phyloP scores from a whole-genome alignment of 2,888 invertebrate genomes.

The Drosophila infuscata region DNA sequence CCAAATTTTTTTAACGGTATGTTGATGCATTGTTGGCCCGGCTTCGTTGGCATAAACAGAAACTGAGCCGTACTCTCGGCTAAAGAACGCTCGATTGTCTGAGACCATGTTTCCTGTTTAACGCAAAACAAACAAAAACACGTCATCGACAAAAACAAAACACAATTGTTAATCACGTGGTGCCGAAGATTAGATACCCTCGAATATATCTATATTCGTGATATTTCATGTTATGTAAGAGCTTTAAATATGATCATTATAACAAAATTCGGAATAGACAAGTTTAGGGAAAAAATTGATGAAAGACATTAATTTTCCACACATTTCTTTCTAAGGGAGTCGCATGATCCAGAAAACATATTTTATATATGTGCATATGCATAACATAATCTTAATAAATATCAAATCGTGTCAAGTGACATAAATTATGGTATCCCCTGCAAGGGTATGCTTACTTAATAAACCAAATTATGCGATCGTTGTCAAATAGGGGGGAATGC shows the following conservation, averaged over 20 bases:
- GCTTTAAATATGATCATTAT: neutral
- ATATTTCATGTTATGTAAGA: neutral
- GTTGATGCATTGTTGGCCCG: slow-evolving; percentile 66
- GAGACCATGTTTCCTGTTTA: slow-evolving; percentile 89
- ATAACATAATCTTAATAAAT: neutral
- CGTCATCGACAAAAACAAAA: neutral
- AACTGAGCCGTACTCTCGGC: slow-evolving; percentile 89
- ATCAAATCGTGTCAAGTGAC: neutral
- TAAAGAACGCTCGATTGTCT: slow-evolving; percentile 88
- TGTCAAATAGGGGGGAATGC: slow-evolving; percentile 12
- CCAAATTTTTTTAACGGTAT: slow-evolving; percentile 88
- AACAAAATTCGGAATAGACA: neutral
- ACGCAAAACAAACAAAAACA: neutral
- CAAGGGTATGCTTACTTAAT: neutral
- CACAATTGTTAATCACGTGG: neutral
- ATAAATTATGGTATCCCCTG: neutral
- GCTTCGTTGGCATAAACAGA: slow-evolving; percentile 87
- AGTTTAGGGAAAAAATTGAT: neutral
- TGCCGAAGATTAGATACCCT: slow-evolving; percentile 1
- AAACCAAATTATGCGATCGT: slow-evolving; percentile 31
- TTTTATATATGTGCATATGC: neutral
- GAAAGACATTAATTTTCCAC: neutral
- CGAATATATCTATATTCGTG: neutral
- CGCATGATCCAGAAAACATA: neutral
- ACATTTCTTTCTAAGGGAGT: neutral